Base-by-base conservation (phyloP, 2,797 vertebrate species). In the Erethizon dorsatum region DNA sequence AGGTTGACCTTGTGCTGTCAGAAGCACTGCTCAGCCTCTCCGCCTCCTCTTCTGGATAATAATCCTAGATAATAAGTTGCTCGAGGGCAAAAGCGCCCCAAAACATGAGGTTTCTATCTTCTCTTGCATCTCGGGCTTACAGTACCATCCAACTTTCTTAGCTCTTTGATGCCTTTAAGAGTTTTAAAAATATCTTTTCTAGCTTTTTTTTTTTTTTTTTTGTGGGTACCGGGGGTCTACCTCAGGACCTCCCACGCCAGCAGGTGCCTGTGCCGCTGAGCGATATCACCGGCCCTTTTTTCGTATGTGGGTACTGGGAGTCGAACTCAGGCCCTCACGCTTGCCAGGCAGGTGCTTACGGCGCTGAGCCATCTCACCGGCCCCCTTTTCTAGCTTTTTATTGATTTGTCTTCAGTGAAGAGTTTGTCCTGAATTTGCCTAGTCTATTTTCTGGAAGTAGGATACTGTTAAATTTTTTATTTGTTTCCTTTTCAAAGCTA, bases 401-500 rank as follows among this genome's bases (percentile, higher is more conserved):
- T 56, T 75, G 56, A 10, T 59, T 59, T 94, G 33, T 92, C 41
- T 41, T 88, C n/a, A 61, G 0, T 88, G 79, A 61, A 90, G 75
- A 28, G 3, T 75, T 88, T 95, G 47, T 77, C 84, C n/a, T 73
- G 52, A 71, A 85, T 93, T 80, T 96, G 45, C 71, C 8, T 78
- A 24, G 0, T 90, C 33, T 33, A 79, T 80, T 96, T 96, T 80
- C 65, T 18, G 6, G 45, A 84, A 84, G 61, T 47, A 0, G 14
- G 88, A 86, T 86, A 77, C 90, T 67, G 28, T 33, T 37, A 41
- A 90, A 54, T 52, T 54, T 83, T 83, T 73, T 78, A 91, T 95
- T 90, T 92, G 47, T 41, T 92, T 96, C 22, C 14, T 92, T 88
- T 95, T 93, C 41, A 91, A 78, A 90, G 56, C 18, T 63, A 24